These are phyloP conservation scores for Anarsia innoxiella DNA, from an alignment of 2,888 invertebrate genomes.

Conservation along the genomic window DNA sequence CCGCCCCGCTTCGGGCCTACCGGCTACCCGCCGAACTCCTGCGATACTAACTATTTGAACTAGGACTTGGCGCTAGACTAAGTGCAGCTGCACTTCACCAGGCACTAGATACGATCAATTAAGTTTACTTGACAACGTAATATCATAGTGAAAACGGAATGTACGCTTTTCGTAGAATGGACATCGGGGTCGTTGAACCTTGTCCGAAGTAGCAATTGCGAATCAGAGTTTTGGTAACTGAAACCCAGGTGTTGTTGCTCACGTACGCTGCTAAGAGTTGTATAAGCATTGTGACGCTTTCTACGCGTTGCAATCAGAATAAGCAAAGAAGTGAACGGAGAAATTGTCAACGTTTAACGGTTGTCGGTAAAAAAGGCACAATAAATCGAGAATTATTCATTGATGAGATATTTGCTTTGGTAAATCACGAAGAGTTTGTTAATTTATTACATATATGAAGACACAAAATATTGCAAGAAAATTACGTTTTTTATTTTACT, in stretches of 20 bases:
- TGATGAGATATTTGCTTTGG: too few relatives aligned
- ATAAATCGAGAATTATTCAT: slow-evolving; percentile 39
- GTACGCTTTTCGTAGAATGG: slow-evolving; percentile 42
- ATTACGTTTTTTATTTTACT: too few relatives aligned
- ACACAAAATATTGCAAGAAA: too few relatives aligned
- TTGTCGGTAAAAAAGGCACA: slow-evolving; percentile 42
- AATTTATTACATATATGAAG: too few relatives aligned
- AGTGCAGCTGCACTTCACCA: not conserved
- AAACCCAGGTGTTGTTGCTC: slow-evolving; percentile 36
- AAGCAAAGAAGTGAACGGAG: slow-evolving; percentile 63
- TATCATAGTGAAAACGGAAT: too few relatives aligned
- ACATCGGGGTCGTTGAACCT: slow-evolving; percentile 47
- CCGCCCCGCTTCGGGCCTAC: slow-evolving; percentile 25
- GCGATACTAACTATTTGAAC: slow-evolving; percentile 20
- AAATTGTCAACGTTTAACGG: slow-evolving; percentile 59
- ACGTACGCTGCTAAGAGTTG: slow-evolving; percentile 50
- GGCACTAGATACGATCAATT: too few relatives aligned
- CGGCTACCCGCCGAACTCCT: slow-evolving; percentile 24
- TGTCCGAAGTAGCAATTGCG: slow-evolving; percentile 39
- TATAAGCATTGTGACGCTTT: slow-evolving; percentile 63
- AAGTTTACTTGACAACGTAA: too few relatives aligned
- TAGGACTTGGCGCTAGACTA: too few relatives aligned
- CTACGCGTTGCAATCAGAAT: slow-evolving; percentile 58
- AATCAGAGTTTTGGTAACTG: slow-evolving; percentile 41
- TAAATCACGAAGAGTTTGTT: too few relatives aligned